Conservation (phyloP, 2,797 vertebrate genomes). For the Ciconia nigra region DNA sequence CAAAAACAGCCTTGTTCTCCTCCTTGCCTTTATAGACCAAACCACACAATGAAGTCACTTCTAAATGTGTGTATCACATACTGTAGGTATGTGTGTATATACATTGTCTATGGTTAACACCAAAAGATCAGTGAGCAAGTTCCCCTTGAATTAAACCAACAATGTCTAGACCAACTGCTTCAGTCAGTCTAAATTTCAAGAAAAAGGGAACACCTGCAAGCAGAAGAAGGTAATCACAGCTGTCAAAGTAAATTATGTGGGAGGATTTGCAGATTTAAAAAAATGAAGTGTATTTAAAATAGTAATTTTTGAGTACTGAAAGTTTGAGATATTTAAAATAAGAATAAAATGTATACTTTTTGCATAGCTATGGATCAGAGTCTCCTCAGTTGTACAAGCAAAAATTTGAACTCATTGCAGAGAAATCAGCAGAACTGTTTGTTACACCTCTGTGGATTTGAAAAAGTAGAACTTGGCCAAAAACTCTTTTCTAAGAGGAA, state of each 20-base stretch:
- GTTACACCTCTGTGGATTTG: background rate
- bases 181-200: slow-evolving; percentile 5
- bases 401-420: background rate
- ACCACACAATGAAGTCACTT: background rate
- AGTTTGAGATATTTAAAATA: background rate
- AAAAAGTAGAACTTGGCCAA: background rate
- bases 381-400: background rate
- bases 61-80: background rate
- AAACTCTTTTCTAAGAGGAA: background rate
- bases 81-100: background rate
- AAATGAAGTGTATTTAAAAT: background rate
- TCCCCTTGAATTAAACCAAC: slow-evolving; percentile 32
- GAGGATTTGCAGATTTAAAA: slow-evolving; percentile 10
- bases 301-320: background rate
- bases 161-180: slow-evolving; percentile 35
- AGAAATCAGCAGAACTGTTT: background rate
- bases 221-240: slow-evolving; percentile 19
- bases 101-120: background rate
- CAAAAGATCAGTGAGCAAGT: slow-evolving; percentile 4
- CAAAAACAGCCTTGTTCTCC: background rate
- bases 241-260: slow-evolving; percentile 3
- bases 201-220: slow-evolving; percentile 50
- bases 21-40: background rate
- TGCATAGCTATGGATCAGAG: background rate
- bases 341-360: background rate